These are phyloP conservation scores for Protonemura montana DNA, from an alignment of 2,888 invertebrate genomes.

Conservation along the genomic window DNA sequence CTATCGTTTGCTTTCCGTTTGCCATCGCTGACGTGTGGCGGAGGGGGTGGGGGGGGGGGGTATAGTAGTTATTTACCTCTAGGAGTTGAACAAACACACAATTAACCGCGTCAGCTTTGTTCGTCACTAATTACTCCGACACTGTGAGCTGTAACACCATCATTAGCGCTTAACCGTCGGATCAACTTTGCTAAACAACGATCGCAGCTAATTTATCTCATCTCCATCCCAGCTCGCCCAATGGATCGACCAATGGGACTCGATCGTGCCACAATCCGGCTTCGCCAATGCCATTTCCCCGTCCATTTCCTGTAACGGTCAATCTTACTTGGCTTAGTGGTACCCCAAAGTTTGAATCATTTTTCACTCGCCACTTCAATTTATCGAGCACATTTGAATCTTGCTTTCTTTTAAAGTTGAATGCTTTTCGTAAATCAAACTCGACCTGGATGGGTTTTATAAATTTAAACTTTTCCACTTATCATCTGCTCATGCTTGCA, in stretches of 20 bases:
- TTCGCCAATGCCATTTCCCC: neutral
- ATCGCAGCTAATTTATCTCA: conserved; percentile 30
- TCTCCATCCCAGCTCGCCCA: neutral
- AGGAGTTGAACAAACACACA: conserved; percentile 26
- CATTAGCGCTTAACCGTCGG: conserved; percentile 18
- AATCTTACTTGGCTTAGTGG: too few relatives aligned
- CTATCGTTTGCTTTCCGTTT: neutral
- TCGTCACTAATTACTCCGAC: conserved; percentile 17
- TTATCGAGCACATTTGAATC: neutral
- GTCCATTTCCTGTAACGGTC: neutral
- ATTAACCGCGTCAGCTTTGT: conserved; percentile 33
- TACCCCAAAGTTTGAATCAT: neutral
- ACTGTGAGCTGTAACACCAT: neutral
- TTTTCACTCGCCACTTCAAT: neutral
- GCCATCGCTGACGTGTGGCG: too few relatives aligned
- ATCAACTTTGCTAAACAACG: conserved; percentile 28
- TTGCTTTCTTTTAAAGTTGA: neutral
- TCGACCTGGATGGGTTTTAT: neutral
- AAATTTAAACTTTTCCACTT: neutral
- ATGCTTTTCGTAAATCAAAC: neutral
- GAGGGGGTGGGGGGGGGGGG: too few relatives aligned
- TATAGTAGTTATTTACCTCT: neutral
- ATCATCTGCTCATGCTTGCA: neutral
- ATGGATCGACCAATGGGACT: too few relatives aligned
- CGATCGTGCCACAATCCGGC: too few relatives aligned